phyloP scores from a whole-genome alignment of 2,888 invertebrate genomes.

The Macrophya alboannulata region DNA sequence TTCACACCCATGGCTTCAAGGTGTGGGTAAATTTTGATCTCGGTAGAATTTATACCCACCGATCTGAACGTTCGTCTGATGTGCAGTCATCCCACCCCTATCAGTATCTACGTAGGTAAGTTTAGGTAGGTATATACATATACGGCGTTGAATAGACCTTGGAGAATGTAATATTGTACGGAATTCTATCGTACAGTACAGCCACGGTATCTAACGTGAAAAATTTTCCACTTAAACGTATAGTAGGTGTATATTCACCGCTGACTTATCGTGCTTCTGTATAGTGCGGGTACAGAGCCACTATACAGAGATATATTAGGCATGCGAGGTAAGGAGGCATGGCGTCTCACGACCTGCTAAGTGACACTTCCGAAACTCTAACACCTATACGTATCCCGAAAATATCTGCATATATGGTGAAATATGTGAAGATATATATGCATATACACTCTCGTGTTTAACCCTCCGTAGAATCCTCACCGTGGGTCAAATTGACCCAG shows the following conservation, averaged over 20 bases:
- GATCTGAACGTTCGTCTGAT: background rate
- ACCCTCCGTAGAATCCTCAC: too few species aligned
- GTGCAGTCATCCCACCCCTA: background rate
- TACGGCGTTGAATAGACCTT: background rate
- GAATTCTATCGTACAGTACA: background rate
- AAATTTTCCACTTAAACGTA: background rate
- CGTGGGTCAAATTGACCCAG: too few species aligned
- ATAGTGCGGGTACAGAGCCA: background rate
- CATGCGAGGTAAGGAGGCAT: too few species aligned
- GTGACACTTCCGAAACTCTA: background rate
- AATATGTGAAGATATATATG: background rate
- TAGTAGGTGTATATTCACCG: background rate
- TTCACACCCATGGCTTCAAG: too few species aligned
- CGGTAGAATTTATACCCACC: background rate
- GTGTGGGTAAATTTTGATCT: background rate
- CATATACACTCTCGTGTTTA: too few species aligned
- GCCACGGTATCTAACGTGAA: background rate
- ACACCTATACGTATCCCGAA: too few species aligned
- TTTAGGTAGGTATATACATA: too few species aligned
- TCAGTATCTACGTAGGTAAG: too few species aligned
- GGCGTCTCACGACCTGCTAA: background rate
- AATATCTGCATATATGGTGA: background rate
- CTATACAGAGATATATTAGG: background rate
- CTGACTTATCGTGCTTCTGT: background rate
- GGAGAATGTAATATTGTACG: constrained; percentile 36